Evolutionary conservation across 2,797 vertebrate species (phyloP), one percentile per base, ranked within the genome.

Genomic region (Peromyscus aztecus): DNA sequence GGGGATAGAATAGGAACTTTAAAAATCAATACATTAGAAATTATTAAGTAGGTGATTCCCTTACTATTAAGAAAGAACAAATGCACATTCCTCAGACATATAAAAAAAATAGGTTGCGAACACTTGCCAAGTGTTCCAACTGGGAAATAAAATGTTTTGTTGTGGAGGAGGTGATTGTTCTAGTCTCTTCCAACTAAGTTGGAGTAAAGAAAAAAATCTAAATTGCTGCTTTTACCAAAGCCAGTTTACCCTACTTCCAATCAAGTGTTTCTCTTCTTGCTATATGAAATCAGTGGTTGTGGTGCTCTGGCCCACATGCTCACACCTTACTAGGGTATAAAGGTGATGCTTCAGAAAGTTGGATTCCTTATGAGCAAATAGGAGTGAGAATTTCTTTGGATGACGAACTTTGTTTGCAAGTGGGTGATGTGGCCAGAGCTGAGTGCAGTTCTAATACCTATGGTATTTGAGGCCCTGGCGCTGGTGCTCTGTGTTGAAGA

Each of bases 351-450:
- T 78, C 0, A 77, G 63, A 91, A 94, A 97, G 86, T 31, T 82
- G 46, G 85, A 43, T 94, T 89, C 76, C 81, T 11, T 73, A 1
- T 81, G 24, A 88, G 46, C 73, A 89, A 95, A 81, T 52, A 75
- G 31, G 55, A 94, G 78, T 55, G 59, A 93, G 2, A 83, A 73
- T 75, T 61, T 80, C 87, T 84, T 91, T 57, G 85, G 29, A 75
- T 34, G 49, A 46, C 89, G 93, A 91, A 83, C 94, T 97, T 93
- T 90, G 85, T 55, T 89, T 96, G 23, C 37, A 93, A 73, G 52
- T 71, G 9, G 37, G 37, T 91, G 87, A 88, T 75, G 71, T 73
- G 73, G 90, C 49, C 87, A 88, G 55, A n/a, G 37, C 76, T 90
- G 43, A 85, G 78, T 81, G 7, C 23, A 95, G 12, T 55, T 89